Percentiles rank a stretch among this genome's conserved stretches.
These are phyloP conservation scores for Pardalotus punctatus DNA, from an alignment of 2,113 vertebrate genomes.

Conservation along the genomic window DNA sequence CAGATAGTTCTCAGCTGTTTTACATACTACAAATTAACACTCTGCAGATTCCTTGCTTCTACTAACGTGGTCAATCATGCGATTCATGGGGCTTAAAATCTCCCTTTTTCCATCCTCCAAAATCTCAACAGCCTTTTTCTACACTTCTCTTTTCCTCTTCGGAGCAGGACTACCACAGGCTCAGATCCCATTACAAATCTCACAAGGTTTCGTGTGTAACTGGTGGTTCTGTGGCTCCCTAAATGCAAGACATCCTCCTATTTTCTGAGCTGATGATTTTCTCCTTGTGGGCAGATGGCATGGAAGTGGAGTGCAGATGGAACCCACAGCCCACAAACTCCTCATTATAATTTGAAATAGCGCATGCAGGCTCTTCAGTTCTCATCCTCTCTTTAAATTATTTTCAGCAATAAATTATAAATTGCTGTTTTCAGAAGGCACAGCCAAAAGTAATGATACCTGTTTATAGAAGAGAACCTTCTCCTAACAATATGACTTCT, in stretches of 20 bases:
- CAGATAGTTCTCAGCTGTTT: constrained; percentile 36
- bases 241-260: constrained; percentile 31
- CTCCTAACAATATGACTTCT: background rate
- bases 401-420: constrained; percentile 31
- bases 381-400: constrained; percentile 10
- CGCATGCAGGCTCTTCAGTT: background rate
- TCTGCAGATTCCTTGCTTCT: background rate
- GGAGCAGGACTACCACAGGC: background rate
- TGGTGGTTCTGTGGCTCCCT: constrained; percentile 5
- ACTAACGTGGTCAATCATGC: background rate
- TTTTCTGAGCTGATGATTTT: constrained; percentile 4
- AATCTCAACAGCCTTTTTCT: background rate
- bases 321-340: background rate
- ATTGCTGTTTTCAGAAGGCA: constrained; percentile 29
- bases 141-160: background rate
- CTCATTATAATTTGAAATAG: background rate
- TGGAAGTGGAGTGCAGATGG: constrained; percentile 38
- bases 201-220: background rate
- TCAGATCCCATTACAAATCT: background rate
- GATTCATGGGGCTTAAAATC: background rate
- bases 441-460: background rate
- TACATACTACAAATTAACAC: constrained; percentile 47
- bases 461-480: constrained; percentile 24
- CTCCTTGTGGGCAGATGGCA: constrained; percentile 62
- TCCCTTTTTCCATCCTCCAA: background rate